Evolutionary conservation across 2,113 vertebrate species (phyloP).

Genomic region (cat (Felis catus)): F.catus_Fca126_mat1.0 CM031415.1:16475501-16476000

Average conservation of each 20-base stretch:
- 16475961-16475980: neutral
- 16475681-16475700: neutral
- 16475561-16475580: neutral
- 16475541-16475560: neutral
- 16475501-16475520: neutral
- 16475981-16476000: neutral
- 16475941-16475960: fast-evolving
- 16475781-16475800: neutral
- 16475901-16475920: neutral
- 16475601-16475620: neutral
- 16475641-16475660: neutral
- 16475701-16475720: neutral
- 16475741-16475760: neutral
- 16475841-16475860: neutral
- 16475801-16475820: neutral
- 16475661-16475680: neutral
- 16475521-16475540: neutral
- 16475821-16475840: neutral
- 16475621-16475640: neutral
- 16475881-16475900: neutral
- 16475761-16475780: neutral
- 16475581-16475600: neutral
- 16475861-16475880: neutral
- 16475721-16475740: neutral
- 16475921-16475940: fast-evolving